Conservation (phyloP, 2,113 vertebrate genomes). For the Probosciger aterrimus region DNA sequence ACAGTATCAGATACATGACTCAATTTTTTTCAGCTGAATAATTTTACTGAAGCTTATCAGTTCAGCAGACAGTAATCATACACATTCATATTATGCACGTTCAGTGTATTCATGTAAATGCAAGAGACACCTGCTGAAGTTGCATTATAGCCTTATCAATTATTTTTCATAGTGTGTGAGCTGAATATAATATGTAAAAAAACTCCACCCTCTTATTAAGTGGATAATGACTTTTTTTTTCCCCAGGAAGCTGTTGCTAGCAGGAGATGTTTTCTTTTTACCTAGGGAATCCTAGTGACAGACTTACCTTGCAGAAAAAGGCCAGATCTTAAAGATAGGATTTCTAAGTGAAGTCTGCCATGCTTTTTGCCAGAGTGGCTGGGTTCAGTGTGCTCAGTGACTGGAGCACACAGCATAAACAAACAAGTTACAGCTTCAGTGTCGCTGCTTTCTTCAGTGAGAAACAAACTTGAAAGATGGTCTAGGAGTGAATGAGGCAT, state of each 20-base stretch:
- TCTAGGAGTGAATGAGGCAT: not conserved
- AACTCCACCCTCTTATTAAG: not conserved
- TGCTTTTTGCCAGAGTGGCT: not conserved
- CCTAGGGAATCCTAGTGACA: not conserved
- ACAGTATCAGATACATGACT: not conserved
- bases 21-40: not conserved
- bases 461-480: not conserved
- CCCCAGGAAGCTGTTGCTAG: not conserved
- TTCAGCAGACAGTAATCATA: constrained; percentile 14
- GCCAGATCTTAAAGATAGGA: not conserved
- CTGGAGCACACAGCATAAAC: not conserved
- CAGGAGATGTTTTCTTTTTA: constrained; percentile 3
- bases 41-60: constrained; percentile 22
- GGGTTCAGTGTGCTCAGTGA: not conserved
- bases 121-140: not conserved
- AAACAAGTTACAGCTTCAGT: not conserved
- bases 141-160: not conserved
- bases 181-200: not conserved
- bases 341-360: not conserved
- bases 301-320: constrained; percentile 1
- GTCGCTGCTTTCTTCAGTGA: not conserved
- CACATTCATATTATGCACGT: not conserved
- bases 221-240: not conserved
- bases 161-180: not conserved
- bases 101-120: constrained; percentile 8